These are phyloP conservation scores for Microcebus ravelobensis DNA, from an alignment of 2,113 vertebrate genomes.

Conservation along the genomic window DNA sequence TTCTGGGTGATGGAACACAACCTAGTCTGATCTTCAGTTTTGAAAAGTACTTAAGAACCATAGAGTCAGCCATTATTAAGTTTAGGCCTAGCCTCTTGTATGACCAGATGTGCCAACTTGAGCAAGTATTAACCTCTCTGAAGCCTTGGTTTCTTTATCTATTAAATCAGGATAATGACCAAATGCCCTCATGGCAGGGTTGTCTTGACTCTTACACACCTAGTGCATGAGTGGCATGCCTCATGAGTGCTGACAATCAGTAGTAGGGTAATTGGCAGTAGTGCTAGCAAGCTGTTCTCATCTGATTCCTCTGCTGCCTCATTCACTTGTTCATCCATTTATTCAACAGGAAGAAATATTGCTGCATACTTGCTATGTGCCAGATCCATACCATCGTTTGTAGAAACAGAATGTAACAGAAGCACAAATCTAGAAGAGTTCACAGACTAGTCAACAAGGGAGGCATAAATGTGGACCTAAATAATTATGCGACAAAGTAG, in stretches of 20 bases:
- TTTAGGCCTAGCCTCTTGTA: not conserved
- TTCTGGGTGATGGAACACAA: not conserved
- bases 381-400: not conserved
- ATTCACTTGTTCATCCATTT: not conserved
- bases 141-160: not conserved
- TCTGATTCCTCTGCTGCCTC: not conserved
- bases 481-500: not conserved
- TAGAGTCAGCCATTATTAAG: not conserved
- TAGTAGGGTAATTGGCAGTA: not conserved
- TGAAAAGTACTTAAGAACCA: not conserved
- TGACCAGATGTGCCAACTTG: not conserved
- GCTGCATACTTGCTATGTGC: not conserved
- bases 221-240: rapidly evolving
- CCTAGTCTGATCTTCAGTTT: not conserved
- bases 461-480: not conserved
- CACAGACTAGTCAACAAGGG: not conserved
- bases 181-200: not conserved
- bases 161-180: not conserved
- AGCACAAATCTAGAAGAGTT: not conserved
- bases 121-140: not conserved
- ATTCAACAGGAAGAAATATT: not conserved
- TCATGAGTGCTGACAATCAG: not conserved
- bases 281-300: not conserved
- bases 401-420: not conserved
- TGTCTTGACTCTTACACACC: not conserved